These are phyloP conservation scores for Heliopora coerulea DNA, from an alignment of 92 coral and sea anemone genomes.

Conservation along the genomic window DNA sequence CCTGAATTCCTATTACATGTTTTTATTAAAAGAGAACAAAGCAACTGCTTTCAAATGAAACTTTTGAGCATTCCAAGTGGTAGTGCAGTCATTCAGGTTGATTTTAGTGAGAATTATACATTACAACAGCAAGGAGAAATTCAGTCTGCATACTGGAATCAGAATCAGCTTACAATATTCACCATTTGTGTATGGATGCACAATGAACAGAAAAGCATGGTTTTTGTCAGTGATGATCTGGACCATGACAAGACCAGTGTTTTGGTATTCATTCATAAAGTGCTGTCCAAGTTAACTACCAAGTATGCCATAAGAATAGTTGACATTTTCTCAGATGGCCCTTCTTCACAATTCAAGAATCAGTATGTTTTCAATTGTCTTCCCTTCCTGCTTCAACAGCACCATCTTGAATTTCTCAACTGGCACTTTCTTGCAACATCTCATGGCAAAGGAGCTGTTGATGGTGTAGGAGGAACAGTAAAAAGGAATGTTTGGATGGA, in stretches of 20 bases:
- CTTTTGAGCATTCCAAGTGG: slow-evolving; percentile 48
- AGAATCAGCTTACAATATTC: slow-evolving; percentile 55
- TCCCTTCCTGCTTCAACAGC: slow-evolving; percentile 39
- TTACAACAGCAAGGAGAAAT: slow-evolving; percentile 57
- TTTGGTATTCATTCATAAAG: slow-evolving; percentile 50
- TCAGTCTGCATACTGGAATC: slow-evolving; percentile 57
- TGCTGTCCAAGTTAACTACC: slow-evolving; percentile 27
- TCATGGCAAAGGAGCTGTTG: too few species aligned
- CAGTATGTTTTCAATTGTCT: slow-evolving; percentile 58
- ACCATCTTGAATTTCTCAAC: too few species aligned
- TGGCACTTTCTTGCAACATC: too few species aligned
- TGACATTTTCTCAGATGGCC: too few species aligned
- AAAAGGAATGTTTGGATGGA: slow-evolving; percentile 59
- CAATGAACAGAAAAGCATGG: slow-evolving; percentile 53
- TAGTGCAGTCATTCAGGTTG: slow-evolving; percentile 48
- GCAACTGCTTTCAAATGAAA: slow-evolving; percentile 48
- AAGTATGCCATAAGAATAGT: slow-evolving; percentile 17
- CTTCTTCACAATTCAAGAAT: slow-evolving; percentile 54
- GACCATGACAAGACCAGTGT: slow-evolving; percentile 61
- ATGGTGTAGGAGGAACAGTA: slow-evolving; percentile 50
- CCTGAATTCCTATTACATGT: slow-evolving; percentile 52
- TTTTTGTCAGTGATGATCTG: slow-evolving; percentile 61
- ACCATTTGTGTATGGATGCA: slow-evolving; percentile 56
- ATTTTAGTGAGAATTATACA: slow-evolving; percentile 56
- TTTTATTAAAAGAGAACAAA: slow-evolving; percentile 56